Evolutionary conservation across 2,888 invertebrate genomes (phyloP), one percentile per base, ranked within the genome.

Genomic region (Volucella inanis): DNA sequence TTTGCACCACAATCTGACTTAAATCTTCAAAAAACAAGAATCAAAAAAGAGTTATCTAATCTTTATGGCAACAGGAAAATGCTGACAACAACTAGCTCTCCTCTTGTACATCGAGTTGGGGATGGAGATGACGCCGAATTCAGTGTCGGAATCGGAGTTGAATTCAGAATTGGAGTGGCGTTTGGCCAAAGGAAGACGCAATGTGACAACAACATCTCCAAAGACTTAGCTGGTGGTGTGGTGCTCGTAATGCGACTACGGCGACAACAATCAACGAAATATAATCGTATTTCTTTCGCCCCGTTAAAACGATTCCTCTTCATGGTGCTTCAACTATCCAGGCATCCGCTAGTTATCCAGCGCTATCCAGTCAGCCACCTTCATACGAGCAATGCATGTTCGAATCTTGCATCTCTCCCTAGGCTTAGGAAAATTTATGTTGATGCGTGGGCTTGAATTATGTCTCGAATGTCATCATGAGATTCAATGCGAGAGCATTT

Each of bases 391-490:
- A 76, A 82, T 74, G 71, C 82, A 76, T 82, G 82, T 74, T 81
- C 65, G 55, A 22, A 31, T 52, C 31, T 31, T 31, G 31, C 6
- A 31, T 31, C 31, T 71, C 78, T 82, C 75, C 68, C 74, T 77
- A 70, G 86, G 82, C 82, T 86, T 82, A 86, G 86, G 86, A 86
- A 86, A 82, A 86, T 86, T 86, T 86, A 86, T 88, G 87, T 84
- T 85, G 84, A 81, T 91, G 91, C 91, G 91, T 91, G 91, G 91
- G 91, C 90, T 91, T 91, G 91, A 91, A 91, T 91, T 91, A 91
- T 91, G 91, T 91, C 91, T 90, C 89, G 91, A 91, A 91, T 91
- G 91, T 91, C 91, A 91, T 91, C 91, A 91, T 91, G 91, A 91
- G 91, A 91, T 91, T 90, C 91, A 91, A 91, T 91, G 90, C 90